Conservation (phyloP, 2,113 vertebrate species). For the Microcebus lehilahytsara region DNA sequence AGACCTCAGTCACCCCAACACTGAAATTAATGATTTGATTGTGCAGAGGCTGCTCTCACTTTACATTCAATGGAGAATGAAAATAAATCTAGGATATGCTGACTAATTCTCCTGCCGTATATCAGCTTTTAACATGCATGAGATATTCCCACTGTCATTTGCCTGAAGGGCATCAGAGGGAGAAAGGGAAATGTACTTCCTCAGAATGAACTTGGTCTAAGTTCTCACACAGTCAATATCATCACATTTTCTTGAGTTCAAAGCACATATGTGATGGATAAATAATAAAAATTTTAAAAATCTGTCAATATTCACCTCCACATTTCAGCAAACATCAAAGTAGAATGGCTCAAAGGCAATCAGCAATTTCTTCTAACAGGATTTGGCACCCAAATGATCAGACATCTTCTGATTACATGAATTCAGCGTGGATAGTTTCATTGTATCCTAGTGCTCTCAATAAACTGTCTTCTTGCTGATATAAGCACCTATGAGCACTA, state of each 20-base stretch:
- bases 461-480: background rate
- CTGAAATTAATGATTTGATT: background rate
- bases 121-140: slow-evolving; percentile 30
- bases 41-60: slow-evolving; percentile 19
- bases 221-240: background rate
- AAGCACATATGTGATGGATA: background rate
- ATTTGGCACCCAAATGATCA: background rate
- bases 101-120: slow-evolving; percentile 53
- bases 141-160: slow-evolving; percentile 42
- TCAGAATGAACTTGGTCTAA: background rate
- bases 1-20: background rate
- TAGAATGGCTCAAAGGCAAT: background rate
- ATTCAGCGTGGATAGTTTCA: background rate
- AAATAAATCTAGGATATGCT: slow-evolving; percentile 56
- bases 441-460: background rate
- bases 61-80: slow-evolving; percentile 10
- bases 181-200: background rate
- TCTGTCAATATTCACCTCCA: background rate
- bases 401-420: background rate
- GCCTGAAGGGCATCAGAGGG: slow-evolving; percentile 49
- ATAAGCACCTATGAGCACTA: background rate
- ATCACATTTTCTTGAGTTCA: slow-evolving; percentile 25
- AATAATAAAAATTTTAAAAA: background rate
- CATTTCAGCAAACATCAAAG: slow-evolving; percentile 2
- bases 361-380: background rate